These are phyloP conservation scores for Aphidius ervi DNA, from an alignment of 1,140 invertebrate genomes.

Conservation along the genomic window DNA sequence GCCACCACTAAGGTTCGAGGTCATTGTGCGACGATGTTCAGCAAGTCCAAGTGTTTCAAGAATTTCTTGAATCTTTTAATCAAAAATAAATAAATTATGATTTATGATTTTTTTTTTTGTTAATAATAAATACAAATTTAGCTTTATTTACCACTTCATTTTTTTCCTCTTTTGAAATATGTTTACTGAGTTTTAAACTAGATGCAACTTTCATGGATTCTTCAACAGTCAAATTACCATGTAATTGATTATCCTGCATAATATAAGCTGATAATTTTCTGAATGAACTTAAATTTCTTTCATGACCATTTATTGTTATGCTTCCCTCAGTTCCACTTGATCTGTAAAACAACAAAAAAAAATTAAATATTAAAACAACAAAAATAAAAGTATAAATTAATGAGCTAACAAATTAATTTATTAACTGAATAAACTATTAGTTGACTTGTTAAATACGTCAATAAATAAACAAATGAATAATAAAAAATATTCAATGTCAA, in stretches of 20 bases:
- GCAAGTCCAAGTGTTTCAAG: constrained; percentile 82
- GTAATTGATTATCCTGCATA: constrained; percentile 96
- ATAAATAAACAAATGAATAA: no score
- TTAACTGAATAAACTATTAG: no score
- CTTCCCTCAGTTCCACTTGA: constrained; percentile 72
- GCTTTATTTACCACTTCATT: constrained; percentile 62
- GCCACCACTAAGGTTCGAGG: constrained; percentile 86
- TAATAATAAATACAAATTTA: background rate
- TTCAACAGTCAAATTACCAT: constrained; percentile 86
- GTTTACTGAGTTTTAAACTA: constrained; percentile 79
- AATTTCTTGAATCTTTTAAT: constrained; percentile 79
- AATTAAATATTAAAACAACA: constrained; percentile 6
- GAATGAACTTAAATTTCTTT: constrained; percentile 84
- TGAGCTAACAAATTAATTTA: no score
- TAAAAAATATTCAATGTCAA: no score
- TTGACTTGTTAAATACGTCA: no score
- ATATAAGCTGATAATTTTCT: constrained; percentile 94
- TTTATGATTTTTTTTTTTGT: background rate
- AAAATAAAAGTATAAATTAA: background rate
- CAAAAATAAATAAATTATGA: constrained; percentile 8
- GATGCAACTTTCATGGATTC: constrained; percentile 93
- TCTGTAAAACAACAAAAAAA: constrained; percentile 52
- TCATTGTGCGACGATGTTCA: constrained; percentile 84
- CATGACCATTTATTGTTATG: constrained; percentile 80
- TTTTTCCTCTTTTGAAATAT: constrained; percentile 67